These are phyloP conservation scores for Callithrix jacchus DNA, from an alignment of 2,113 vertebrate species.

Conservation along the genomic window DNA sequence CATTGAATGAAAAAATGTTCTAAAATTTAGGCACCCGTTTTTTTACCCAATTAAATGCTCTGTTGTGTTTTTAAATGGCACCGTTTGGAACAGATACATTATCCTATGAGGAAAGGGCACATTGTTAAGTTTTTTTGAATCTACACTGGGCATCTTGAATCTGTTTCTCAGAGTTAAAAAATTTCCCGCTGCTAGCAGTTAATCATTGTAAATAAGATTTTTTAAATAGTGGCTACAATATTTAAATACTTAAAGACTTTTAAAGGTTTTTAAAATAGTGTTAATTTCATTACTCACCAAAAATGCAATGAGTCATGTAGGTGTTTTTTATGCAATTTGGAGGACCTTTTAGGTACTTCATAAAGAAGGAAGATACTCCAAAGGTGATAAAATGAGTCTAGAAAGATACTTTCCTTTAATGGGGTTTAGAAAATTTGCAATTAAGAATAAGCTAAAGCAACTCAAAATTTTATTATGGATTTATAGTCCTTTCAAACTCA, in stretches of 20 bases:
- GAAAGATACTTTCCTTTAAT: conserved; percentile 62
- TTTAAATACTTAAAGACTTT: not conserved
- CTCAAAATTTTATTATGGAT: conserved; percentile 33
- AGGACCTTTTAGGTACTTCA: conserved; percentile 53
- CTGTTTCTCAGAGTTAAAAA: conserved; percentile 54
- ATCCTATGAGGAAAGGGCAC: conserved; percentile 53
- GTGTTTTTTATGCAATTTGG: conserved; percentile 48
- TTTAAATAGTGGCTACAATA: conserved; percentile 45
- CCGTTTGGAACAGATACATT: conserved; percentile 38
- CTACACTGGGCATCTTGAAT: conserved; percentile 44
- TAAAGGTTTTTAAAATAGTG: not conserved
- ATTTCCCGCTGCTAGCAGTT: conserved; percentile 38
- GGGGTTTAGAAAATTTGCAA: conserved; percentile 40
- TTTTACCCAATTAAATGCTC: conserved; percentile 32
- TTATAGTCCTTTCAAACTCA: conserved; percentile 31
- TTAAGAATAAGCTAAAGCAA: conserved; percentile 53
- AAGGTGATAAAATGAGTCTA: conserved; percentile 53
- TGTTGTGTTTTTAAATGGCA: conserved; percentile 55
- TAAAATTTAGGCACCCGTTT: not conserved
- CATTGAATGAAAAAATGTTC: not conserved
- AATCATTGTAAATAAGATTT: conserved; percentile 70
- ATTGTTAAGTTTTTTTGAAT: conserved; percentile 28
- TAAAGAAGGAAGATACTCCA: conserved; percentile 54
- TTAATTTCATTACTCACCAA: conserved; percentile 70
- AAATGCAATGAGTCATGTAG: conserved; percentile 63